Evolutionary conservation across 2,113 vertebrate species (phyloP), one percentile per base, ranked within the genome.

Genomic region (Hemichromis elongatus): DNA sequence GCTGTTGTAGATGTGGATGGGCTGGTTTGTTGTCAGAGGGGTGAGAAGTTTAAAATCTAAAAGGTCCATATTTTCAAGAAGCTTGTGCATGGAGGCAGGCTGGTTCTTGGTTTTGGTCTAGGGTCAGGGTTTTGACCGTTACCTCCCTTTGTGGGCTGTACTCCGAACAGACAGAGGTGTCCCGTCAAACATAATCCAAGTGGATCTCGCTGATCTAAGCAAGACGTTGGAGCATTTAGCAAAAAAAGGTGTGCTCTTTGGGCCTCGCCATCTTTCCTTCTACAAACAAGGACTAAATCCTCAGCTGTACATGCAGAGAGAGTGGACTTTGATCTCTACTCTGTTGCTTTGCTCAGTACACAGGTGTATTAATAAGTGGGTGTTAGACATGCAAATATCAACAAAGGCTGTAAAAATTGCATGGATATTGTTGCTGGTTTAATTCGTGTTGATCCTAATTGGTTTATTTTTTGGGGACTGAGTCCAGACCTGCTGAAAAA

Each of bases 161-260:
- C 78, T 82, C 61, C 3, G 73, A 93, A 83, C 6, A 77, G 70
- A 83, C 45, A 57, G 70, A 77, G 87, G 86, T 77, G 88, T 91
- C 83, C 92, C 94, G 92, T 96, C 95, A 94, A 93, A 94, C 94
- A 89, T 88, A 92, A 94, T 96, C 93, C 89, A 83, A 81, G 79
- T 77, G 91, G 92, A 96, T 96, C 95, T 95, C 45, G 13, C 57
- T 94, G 95, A 95, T 96, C 94, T 94, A 89, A 95, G 89, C 90
- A 90, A 96, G 96, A 97, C 96, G 96, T 96, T 96, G 93, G 95
- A 95, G 95, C 95, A 96, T 95, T 88, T 90, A 95, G 91, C 93
- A 92, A 96, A 94, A 95, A 94, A 96, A 95, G 94, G 92, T 92
- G 83, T 84, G 87, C 86, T 90, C 84, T 81, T 80, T 59, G 78